Base-by-base conservation (phyloP, 2,888 invertebrate species). In the Axea sp. region DNA sequence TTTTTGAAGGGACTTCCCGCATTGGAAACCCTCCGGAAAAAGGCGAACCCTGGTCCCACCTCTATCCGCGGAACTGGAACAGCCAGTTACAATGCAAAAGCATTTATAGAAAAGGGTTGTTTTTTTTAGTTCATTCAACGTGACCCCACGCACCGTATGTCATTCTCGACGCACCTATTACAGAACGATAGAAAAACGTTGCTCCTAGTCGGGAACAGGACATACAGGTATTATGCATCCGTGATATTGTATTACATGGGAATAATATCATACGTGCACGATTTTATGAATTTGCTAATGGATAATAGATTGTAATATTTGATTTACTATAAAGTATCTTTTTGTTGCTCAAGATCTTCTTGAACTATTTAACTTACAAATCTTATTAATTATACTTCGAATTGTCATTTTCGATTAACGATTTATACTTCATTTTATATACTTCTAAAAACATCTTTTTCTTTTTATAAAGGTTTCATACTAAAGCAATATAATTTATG, bases 111-210 rank as follows among this genome's bases (percentile, higher is more conserved):
- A 78, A 79, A 77, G 77, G 79, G 77, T 78, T 76, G 60, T 60
- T 74, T 69, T 78, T 77, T 76, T 77, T 59, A 39, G 49, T 60
- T 64, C 76, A 71, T 78, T 75, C 73, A 74, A 41, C 24, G 47
- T 55, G 60, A 78, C 79, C 78, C 78, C 62, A 77, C 51, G 76
- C 76, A 74, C 82, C 82, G 81, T 83, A 82, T 84, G 82, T 82
- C 79, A 79, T 71, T 65, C 55, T 68, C 57, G 73, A 73, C 55
- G 55, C 67, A 19, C 60, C 67, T 67, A 73, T 73, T 68, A 64
- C 62, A 17, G 3, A 7, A 41, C 45, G 4, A 24, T 47, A 55
- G 24, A 62, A 67, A 60, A 49, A 43, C 57, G 49, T 6, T 37
- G 62, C 75, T 72, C 57, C 71, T 71, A 51, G 71, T 76, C 57